Percentiles rank a stretch among this genome's conserved stretches.
phyloP scores from a whole-genome alignment of 2,113 vertebrate genomes.

The Copsychus sechellarum region DNA sequence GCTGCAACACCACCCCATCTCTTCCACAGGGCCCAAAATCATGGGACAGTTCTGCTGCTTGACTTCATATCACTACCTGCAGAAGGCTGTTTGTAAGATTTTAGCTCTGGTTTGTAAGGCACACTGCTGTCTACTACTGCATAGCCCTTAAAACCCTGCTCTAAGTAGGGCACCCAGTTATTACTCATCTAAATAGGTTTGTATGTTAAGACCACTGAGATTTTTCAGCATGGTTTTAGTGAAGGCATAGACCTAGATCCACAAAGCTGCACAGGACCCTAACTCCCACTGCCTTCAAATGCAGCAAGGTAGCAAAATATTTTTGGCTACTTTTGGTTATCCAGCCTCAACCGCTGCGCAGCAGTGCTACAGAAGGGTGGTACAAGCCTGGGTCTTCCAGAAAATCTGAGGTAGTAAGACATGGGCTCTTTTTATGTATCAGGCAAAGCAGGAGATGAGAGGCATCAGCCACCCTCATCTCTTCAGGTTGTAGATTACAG shows the following conservation, averaged over 20 bases:
- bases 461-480: background rate
- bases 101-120: background rate
- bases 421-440: background rate
- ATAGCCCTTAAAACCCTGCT: background rate
- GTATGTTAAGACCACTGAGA: conserved; percentile 47
- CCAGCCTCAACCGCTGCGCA: background rate
- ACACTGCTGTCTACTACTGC: background rate
- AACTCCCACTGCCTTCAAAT: background rate
- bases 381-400: background rate
- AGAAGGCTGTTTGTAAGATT: background rate
- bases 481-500: background rate
- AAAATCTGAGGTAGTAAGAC: background rate
- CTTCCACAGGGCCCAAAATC: background rate
- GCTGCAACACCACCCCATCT: background rate
- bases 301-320: background rate
- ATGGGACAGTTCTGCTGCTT: background rate
- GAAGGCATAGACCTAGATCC: background rate
- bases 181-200: conserved; percentile 29
- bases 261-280: background rate
- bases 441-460: background rate
- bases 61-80: rapidly evolving
- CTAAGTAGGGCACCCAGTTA: conserved; percentile 14
- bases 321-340: background rate
- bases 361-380: background rate
- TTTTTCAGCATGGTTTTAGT: background rate